These are phyloP conservation scores for Cephalopterus ornatus DNA, from an alignment of 2,113 vertebrate genomes.

Conservation along the genomic window DNA sequence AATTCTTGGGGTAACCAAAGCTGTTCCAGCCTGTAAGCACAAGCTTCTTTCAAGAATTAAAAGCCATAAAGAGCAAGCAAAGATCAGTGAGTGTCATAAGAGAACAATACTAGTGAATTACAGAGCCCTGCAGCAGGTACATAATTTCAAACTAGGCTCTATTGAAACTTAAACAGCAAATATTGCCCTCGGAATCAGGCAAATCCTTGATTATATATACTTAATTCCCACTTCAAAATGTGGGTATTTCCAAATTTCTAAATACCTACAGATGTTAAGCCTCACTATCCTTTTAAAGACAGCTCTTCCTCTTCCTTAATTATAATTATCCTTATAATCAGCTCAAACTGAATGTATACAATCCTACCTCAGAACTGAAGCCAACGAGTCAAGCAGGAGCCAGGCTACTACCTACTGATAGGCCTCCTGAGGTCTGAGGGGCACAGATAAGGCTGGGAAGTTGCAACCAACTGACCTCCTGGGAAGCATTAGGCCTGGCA, in stretches of 20 bases:
- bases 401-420: background rate
- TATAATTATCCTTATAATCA: background rate
- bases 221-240: background rate
- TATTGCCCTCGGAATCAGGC: background rate
- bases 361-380: background rate
- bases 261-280: background rate
- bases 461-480: background rate
- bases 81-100: background rate
- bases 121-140: background rate
- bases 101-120: background rate
- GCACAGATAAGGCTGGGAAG: background rate
- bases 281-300: background rate
- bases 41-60: background rate
- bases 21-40: background rate
- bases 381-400: background rate
- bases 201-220: background rate
- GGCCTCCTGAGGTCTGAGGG: background rate
- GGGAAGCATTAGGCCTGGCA: background rate
- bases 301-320: background rate
- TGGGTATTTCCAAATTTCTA: background rate
- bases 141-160: background rate
- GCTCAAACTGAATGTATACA: background rate
- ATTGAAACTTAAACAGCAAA: background rate
- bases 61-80: background rate
- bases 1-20: background rate